Evolutionary conservation across 2,888 invertebrate species (phyloP).

Genomic region (Sabellastarte sp.): DNA sequence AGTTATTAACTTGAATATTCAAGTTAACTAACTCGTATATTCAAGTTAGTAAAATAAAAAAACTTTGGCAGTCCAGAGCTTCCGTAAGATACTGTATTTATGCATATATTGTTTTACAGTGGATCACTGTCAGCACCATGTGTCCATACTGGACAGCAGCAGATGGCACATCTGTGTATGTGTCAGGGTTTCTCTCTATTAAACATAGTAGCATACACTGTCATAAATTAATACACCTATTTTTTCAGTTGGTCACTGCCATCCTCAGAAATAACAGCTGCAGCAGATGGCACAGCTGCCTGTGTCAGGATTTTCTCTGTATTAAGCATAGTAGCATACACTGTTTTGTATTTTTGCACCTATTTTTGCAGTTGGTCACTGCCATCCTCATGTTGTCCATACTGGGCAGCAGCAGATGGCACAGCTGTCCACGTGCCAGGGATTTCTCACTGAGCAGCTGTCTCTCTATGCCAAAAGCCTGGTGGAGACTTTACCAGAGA

Average conservation of each 20-base stretch:
- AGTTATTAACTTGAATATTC: too few relatives aligned
- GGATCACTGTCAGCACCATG: slow-evolving; percentile 52
- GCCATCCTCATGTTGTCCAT: slow-evolving; percentile 48
- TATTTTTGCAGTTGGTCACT: slow-evolving; percentile 46
- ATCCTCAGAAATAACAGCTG: slow-evolving; percentile 48
- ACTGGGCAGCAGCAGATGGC: slow-evolving; percentile 51
- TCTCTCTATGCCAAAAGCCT: slow-evolving; percentile 44
- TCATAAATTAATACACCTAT: background rate
- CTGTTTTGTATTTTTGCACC: background rate
- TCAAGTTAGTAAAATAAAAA: too few relatives aligned
- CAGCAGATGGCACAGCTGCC: slow-evolving; percentile 47
- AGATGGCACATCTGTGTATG: slow-evolving; percentile 44
- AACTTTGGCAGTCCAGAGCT: too few relatives aligned
- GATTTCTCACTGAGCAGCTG: slow-evolving; percentile 45
- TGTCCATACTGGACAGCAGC: slow-evolving; percentile 46
- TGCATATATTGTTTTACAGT: too few relatives aligned
- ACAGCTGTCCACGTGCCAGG: slow-evolving; percentile 37
- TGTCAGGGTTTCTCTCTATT: slow-evolving; percentile 43
- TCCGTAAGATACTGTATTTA: too few relatives aligned
- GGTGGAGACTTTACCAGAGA: slow-evolving; percentile 45
- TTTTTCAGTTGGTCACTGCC: slow-evolving; percentile 51
- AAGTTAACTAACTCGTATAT: too few relatives aligned
- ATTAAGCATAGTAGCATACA: too few relatives aligned
- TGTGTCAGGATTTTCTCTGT: slow-evolving; percentile 43
- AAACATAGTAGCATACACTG: too few relatives aligned